Conservation (phyloP, 2,113 vertebrate species). For the Cygnus buccinator region DNA sequence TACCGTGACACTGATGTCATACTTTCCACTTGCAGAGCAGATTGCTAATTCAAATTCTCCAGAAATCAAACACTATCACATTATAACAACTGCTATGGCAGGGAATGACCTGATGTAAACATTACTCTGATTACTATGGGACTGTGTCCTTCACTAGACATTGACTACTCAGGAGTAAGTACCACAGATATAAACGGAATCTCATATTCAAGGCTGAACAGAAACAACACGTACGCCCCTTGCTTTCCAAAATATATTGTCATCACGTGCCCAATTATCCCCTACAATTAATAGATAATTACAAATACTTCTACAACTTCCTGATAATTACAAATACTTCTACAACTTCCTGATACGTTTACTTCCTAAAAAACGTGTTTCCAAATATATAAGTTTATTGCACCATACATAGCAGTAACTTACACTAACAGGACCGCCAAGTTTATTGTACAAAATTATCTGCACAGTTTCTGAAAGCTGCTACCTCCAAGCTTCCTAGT, state of each 20-base stretch:
- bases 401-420: neutral
- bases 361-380: neutral
- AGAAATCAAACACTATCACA: neutral
- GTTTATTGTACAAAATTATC: neutral
- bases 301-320: neutral
- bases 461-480: neutral
- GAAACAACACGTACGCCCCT: neutral
- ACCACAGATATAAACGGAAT: neutral
- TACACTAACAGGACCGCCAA: neutral
- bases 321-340: neutral
- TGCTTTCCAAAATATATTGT: neutral
- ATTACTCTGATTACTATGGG: accelerated
- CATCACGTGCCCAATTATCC: neutral
- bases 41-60: neutral
- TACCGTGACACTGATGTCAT: neutral
- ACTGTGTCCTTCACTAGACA: neutral
- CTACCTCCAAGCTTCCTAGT: neutral
- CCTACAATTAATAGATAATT: neutral
- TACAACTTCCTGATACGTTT: neutral
- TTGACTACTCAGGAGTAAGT: neutral
- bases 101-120: neutral
- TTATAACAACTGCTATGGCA: accelerated
- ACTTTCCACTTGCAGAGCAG: neutral
- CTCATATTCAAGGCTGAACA: neutral
- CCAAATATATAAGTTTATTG: neutral